Evolutionary conservation across 2,888 invertebrate genomes (phyloP), one percentile per base, ranked within the genome.

Genomic region (Ephialtes manifestator): DNA sequence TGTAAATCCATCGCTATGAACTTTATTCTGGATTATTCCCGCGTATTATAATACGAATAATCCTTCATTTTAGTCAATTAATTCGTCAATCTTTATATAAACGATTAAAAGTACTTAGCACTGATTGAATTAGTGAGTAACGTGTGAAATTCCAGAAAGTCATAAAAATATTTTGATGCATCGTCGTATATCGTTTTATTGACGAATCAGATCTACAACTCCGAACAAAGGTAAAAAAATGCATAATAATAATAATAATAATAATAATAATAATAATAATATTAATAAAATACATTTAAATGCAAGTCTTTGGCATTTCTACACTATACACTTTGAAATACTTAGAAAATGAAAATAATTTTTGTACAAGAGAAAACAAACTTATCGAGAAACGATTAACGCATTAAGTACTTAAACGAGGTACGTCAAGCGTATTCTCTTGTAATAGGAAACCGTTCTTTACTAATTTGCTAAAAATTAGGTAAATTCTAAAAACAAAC

Each of bases 241-340:
- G 88, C 65, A 86, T 39, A 39, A 65, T 18, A 88, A 88, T 89
- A 84, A 86, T 86, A 84, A 60, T 88, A 83, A 87, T 87, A 79
- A 79, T 84, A 87, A 89, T 85, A 87, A n/a, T n/a, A n/a, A n/a
- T n/a, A n/a, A n/a, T n/a, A n/a, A n/a, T n/a, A n/a, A 86, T 67
- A 24, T 43, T 31, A 88, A 88, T 89, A 84, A 86, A 87, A 90
- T 90, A 84, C 89, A 90, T 90, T 89, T 92, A 92, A 92, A 93
- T 93, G 93, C 93, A 89, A 92, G 89, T 93, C 93, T 93, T 93
- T 93, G 93, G 93, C 92, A 90, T 91, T 89, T 89, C 90, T 88
- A 89, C 89, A 89, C 88, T 88, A 86, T 87, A 87, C 80, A 85
- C 72, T 60, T 76, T 55, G n/a, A 83, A 76, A 77, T 76, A 79